Evolutionary conservation across 1,140 invertebrate species (phyloP), one percentile per base, ranked within the genome.

Genomic region (Rhizoglyphus robini): DNA sequence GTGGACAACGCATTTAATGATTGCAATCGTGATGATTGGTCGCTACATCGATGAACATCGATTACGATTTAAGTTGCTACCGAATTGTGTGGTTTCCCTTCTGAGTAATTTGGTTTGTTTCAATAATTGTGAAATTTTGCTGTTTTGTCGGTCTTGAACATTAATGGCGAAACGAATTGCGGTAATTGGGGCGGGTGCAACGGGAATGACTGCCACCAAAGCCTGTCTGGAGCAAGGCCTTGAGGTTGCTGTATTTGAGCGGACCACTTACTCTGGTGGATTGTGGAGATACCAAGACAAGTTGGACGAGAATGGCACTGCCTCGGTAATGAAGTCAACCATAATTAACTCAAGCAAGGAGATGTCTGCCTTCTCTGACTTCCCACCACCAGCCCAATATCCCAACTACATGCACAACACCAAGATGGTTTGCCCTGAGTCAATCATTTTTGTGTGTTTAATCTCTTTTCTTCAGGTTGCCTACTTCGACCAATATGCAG

Each of bases 231-330:
- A 81, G 68, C 72, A 75, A 65, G 72, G 71, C 1, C 54, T 76
- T 38, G 68, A 72, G 47, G 72, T 74, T 0, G 72, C 75, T 18
- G 58, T 60, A 1, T 60, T 32, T 60, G 58, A 60, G 27, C 15
- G 27, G 36, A 60, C 74, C 23, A 51, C 70, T 41, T 73, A 78
- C 65, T 72, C 79, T 41, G 80, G 81, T 4, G 80, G 80, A 29
- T 70, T 81, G 4, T 81, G 80, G 80, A 76, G 78, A 47, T 82
- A 77, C 67, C 30, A 75, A 34, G 74, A 75, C 4, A 31, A 63
- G 18, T 69, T 75, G 3, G 70, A 72, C 4, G 69, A 70, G 11
- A 15, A 73, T 63, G 67, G 76, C 66, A n/a, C 67, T 68, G 74
- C 67, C 49, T 74, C 49, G 69, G 71, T 71, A 8, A 69, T 69